phyloP scores from a whole-genome alignment of 2,797 vertebrate species.

The Prunella strophiata region DNA sequence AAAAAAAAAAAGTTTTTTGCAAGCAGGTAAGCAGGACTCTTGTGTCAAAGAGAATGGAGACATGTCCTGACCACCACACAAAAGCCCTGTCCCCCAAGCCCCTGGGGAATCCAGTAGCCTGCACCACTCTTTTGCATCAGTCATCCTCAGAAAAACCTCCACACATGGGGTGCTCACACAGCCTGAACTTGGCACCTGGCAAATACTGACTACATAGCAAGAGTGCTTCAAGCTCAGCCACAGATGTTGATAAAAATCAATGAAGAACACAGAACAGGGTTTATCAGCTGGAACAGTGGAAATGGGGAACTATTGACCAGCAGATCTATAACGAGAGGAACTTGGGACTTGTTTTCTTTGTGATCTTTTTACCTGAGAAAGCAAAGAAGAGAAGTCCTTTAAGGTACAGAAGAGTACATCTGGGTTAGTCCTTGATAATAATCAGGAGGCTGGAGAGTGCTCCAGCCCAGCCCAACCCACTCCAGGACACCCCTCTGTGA shows the following conservation, averaged over 20 bases:
- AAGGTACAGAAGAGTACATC: background rate
- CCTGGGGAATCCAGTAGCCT: background rate
- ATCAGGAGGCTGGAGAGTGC: background rate
- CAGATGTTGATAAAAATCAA: background rate
- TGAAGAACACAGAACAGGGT: background rate
- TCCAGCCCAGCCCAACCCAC: rapidly evolving
- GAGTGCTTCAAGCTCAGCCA: background rate
- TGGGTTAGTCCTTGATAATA: background rate
- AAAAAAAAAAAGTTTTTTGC: background rate
- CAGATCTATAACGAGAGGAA: background rate
- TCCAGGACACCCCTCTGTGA: background rate
- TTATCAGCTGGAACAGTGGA: background rate
- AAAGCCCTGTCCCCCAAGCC: background rate
- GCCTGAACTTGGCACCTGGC: too few relatives aligned
- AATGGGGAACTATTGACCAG: constrained; percentile 4
- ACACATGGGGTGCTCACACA: rapidly evolving
- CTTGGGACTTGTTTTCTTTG: background rate
- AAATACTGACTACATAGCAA: background rate
- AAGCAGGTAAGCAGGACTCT: background rate
- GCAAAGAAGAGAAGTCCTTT: background rate
- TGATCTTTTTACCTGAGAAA: background rate
- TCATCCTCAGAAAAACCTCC: background rate
- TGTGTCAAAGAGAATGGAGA: background rate
- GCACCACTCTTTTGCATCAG: background rate
- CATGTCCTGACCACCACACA: background rate